Base-by-base conservation (phyloP, 2,888 invertebrate genomes). In the Nephrotoma guestfalica region DNA sequence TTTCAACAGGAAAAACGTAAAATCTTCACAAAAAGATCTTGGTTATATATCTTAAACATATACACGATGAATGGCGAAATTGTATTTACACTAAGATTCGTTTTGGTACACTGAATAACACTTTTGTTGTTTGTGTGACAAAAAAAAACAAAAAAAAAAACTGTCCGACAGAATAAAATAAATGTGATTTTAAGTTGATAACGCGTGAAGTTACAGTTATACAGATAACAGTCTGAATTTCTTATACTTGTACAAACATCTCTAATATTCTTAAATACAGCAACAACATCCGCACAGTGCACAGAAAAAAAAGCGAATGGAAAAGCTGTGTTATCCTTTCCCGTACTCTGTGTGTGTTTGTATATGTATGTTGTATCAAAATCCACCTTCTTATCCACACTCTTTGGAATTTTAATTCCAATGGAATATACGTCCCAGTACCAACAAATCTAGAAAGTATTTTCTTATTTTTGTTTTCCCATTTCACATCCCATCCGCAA, bases 181-280 rank as follows among this genome's bases (percentile, higher is more conserved):
- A 86, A 86, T 86, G 86, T 86, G 86, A 86, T 86, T 86, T 41
- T 51, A 51, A 86, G 86, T 86, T 86, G 86, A 86, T 86, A 86
- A 86, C 86, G 86, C 86, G 86, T 86, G 51, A 86, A 86, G 85
- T 85, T 84, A 85, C 85, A 85, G 85, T 85, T 85, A 85, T 85
- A 85, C 18, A 85, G 85, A 85, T 85, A 85, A 85, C 85, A 85
- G 85, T 85, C 85, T 85, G 85, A 71, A 71, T 71, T 71, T 71
- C 71, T 6, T 71, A 30, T 71, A 71, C 30, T 71, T 30, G 7
- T 71, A 71, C 51, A 71, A 5, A 57, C 71, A 71, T 71, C 30
- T 71, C 71, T 71, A 71, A 71, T 71, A 71, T 71, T 71, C 71
- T 71, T 71, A 71, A 71, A 71, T 71, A 71, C 71, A 71, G 71